A percentile compares a stretch with the other conserved stretches of the same genome.
phyloP scores from a whole-genome alignment of 37 sponge, comb jelly and placozoan genomes.

The Halichondria panicea region DNA sequence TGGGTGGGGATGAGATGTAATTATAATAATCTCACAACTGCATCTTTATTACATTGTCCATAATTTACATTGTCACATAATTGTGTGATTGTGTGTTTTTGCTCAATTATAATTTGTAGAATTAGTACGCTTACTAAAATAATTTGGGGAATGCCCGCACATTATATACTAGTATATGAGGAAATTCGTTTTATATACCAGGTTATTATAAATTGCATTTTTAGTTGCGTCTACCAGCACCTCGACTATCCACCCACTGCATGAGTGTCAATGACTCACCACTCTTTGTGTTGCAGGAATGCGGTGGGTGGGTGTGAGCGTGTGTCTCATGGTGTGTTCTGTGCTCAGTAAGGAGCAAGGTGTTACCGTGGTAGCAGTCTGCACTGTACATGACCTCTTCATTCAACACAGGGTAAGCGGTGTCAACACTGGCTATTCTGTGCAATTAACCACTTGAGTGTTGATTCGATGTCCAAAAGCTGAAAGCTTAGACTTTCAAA shows the following conservation, averaged over 20 bases:
- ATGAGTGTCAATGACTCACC: not conserved
- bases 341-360: constrained; percentile 91
- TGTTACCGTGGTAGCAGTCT: constrained; percentile 79
- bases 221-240: no score
- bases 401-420: constrained; percentile 16
- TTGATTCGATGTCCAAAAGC: no score
- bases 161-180: no score
- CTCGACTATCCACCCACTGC: no score
- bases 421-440: not conserved
- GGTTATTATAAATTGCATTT: not conserved
- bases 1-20: no score
- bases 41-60: no score
- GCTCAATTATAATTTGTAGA: not conserved
- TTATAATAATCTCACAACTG: no score
- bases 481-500: no score
- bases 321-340: constrained; percentile 48
- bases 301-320: constrained; percentile 15
- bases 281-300: not conserved
- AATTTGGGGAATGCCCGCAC: no score
- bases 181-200: no score
- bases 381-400: constrained; percentile 68
- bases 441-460: not conserved
- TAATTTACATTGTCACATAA: not conserved
- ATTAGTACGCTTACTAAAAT: no score
- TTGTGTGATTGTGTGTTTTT: not conserved